These are phyloP conservation scores for Mesoligia furuncula DNA, from an alignment of 2,888 invertebrate genomes.

Conservation along the genomic window DNA sequence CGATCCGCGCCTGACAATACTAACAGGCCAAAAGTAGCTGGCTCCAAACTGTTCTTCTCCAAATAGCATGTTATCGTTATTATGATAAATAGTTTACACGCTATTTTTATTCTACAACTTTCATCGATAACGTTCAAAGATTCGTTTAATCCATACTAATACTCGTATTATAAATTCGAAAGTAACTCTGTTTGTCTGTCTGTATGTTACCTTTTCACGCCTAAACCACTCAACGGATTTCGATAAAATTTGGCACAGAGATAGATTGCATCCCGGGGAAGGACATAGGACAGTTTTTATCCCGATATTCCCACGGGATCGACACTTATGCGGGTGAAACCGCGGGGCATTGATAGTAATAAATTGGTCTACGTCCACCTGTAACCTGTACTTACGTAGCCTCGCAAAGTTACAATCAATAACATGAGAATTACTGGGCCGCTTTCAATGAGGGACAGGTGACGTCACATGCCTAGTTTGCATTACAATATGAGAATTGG, in stretches of 20 bases:
- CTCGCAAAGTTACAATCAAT: constrained; percentile 37
- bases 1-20: neutral
- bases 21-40: neutral
- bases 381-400: neutral
- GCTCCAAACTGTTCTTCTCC: neutral
- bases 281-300: too few relatives aligned
- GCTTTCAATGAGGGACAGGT: constrained; percentile 12
- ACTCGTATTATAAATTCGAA: too few relatives aligned
- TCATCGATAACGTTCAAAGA: constrained; percentile 14
- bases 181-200: too few relatives aligned
- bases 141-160: too few relatives aligned
- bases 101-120: neutral
- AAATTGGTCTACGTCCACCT: constrained; percentile 15
- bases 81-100: neutral
- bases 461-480: constrained; percentile 35
- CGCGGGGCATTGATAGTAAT: too few relatives aligned
- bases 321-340: too few relatives aligned
- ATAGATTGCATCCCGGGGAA: too few relatives aligned
- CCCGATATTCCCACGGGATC: too few relatives aligned
- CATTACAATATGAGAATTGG: constrained; percentile 10
- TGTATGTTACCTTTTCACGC: too few relatives aligned
- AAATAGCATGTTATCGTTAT: too few relatives aligned
- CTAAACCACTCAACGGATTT: too few relatives aligned
- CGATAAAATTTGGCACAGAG: too few relatives aligned
- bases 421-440: constrained; percentile 9